Evolutionary conservation across 2,888 invertebrate species (phyloP), one percentile per base, ranked within the genome.

Genomic region (Glyphotaelius pellucidus): DNA sequence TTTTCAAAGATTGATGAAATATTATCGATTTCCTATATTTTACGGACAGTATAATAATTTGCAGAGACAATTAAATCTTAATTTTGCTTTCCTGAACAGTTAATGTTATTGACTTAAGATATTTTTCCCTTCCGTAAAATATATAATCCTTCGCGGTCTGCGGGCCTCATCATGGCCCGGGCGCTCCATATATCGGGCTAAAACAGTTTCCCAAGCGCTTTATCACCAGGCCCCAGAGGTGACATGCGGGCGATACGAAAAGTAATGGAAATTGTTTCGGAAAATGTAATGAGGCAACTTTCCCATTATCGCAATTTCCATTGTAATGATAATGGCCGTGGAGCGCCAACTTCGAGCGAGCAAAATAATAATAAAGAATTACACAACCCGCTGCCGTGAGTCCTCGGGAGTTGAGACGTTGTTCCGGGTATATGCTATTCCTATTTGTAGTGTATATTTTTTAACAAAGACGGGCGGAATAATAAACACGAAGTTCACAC

Each of bases 181-280:
- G 67, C 67, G 67, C 67, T n/a, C 67, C 67, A 67, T 67, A n/a
- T 67, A 67, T 67, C 67, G 67, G n/a, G 67, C 67, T 25, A n/a
- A 67, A 67, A 67, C 67, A 67, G 67, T 67, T 67, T 67, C 67
- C 67, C 67, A 67, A 67, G 67, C 67, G 67, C 80, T 80, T 89
- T 80, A 80, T 80, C 32, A 89, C 80, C 38, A 30, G 12, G n/a
- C 32, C 30, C 81, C 15, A 92, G 85, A 90, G 86, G 85, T 90
- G 83, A 85, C 92, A 52, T 38, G 90, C 86, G 92, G 80, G 85
- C 89, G 84, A 87, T 92, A 90, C 87, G 88, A 80, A 90, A 90
- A 90, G 90, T 90, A 92, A 92, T 92, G 92, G 87, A 92, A 92
- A 90, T 92, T 92, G 92, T 92, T 92, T 92, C 83, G 90, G 80